Percentiles rank a stretch among this genome's conserved stretches.
Evolutionary conservation across 2,113 vertebrate species (phyloP).

Genomic region (Nansenia antarctica): DNA sequence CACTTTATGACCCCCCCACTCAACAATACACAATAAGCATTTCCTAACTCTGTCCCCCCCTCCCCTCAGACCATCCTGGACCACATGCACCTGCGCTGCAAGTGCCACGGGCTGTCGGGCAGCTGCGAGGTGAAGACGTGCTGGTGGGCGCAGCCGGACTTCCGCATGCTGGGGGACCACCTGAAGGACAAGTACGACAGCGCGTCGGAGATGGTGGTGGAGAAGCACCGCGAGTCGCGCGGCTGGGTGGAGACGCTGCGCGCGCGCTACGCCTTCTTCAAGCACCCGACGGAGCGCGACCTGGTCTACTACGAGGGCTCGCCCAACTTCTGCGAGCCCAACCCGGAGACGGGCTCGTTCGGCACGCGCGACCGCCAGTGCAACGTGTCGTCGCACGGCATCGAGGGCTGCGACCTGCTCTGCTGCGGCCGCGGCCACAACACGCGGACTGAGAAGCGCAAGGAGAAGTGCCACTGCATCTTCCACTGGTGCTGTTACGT

Average conservation of each 20-base stretch:
- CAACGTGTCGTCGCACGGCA: constrained; percentile 96
- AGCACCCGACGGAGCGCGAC: constrained; percentile 94
- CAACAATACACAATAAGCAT: too few relatives aligned
- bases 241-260: constrained; percentile 98
- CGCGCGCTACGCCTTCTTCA: constrained; percentile 95
- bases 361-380: constrained; percentile 93
- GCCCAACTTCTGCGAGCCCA: constrained; percentile 97
- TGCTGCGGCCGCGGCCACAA: constrained; percentile 98
- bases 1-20: too few relatives aligned
- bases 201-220: constrained; percentile 97
- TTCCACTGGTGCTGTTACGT: constrained; percentile 99
- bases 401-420: constrained; percentile 95
- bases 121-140: constrained; percentile 99
- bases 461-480: constrained; percentile 98
- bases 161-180: constrained; percentile 93
- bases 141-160: constrained; percentile 98
- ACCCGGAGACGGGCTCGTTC: constrained; percentile 94
- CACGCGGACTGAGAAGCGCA: constrained; percentile 96
- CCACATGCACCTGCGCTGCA: constrained; percentile 98
- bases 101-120: constrained; percentile 94
- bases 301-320: constrained; percentile 98
- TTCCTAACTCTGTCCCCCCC: not conserved
- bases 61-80: constrained; percentile 94
- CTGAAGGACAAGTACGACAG: constrained; percentile 99
- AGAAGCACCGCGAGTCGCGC: constrained; percentile 93